Conservation (phyloP, 1,140 invertebrate species). For the fruit fly (Drosophila melanogaster) region Release_6_plus_ISO1_MT NC_004354.4:5586001-5586500, state of each 20-base stretch:
- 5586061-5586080: constrained; percentile 25
- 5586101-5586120: constrained; percentile 66
- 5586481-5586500: constrained; percentile 83
- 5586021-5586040: too few species aligned
- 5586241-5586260: constrained; percentile 49
- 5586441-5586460: constrained; percentile 7
- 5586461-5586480: constrained; percentile 79
- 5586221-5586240: constrained; percentile 20
- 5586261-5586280: constrained; percentile 74
- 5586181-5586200: constrained; percentile 30
- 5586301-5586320: constrained; percentile 47
- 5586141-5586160: constrained; percentile 71
- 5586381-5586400: constrained; percentile 65
- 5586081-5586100: constrained; percentile 51
- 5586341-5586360: constrained; percentile 76
- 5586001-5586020: not conserved
- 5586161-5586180: constrained; percentile 74
- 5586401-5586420: constrained; percentile 79
- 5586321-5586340: constrained; percentile 72
- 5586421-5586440: constrained; percentile 38
- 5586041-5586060: not conserved
- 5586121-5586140: constrained; percentile 19
- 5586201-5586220: not conserved
- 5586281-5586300: constrained; percentile 43
- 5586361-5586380: constrained; percentile 52